A percentile compares a stretch with the other conserved stretches of the same genome.
These are phyloP conservation scores for Margarornis squamiger DNA, from an alignment of 2,797 vertebrate genomes.

Conservation along the genomic window DNA sequence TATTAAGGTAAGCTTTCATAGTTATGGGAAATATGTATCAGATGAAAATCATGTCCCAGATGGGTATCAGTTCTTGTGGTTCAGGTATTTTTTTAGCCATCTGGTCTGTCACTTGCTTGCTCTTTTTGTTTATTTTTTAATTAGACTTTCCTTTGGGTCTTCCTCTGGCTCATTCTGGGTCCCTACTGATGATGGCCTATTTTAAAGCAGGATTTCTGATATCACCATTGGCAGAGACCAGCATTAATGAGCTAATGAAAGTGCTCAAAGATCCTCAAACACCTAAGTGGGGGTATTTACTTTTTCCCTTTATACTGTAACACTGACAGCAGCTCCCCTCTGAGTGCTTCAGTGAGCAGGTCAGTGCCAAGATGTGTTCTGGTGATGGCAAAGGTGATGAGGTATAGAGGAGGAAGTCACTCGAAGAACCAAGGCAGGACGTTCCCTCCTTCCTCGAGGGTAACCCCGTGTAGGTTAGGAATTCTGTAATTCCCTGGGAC, in stretches of 20 bases:
- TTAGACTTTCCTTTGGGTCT: not conserved
- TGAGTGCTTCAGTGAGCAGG: not conserved
- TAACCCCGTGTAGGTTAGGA: not conserved
- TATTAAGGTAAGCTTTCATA: not conserved
- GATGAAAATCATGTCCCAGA: not conserved
- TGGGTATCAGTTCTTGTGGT: not conserved
- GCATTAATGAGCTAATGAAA: not conserved
- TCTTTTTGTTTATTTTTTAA: no score
- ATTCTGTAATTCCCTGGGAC: fast-evolving
- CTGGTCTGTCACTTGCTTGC: not conserved
- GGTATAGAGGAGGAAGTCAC: not conserved
- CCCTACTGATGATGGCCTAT: not conserved
- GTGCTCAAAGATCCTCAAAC: not conserved
- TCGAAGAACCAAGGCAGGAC: fast-evolving
- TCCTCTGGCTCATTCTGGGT: not conserved
- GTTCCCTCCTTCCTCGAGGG: not conserved
- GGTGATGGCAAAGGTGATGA: not conserved
- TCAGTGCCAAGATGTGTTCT: not conserved
- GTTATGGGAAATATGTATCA: fast-evolving
- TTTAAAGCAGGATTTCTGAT: not conserved
- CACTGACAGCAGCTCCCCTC: not conserved
- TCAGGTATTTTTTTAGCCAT: not conserved
- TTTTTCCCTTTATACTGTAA: not conserved
- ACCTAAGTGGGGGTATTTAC: not conserved
- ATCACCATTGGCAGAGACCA: not conserved